Percentiles rank a stretch among this genome's conserved stretches.
phyloP scores from a whole-genome alignment of 2,888 invertebrate genomes.

The Synergus japonicus region DNA sequence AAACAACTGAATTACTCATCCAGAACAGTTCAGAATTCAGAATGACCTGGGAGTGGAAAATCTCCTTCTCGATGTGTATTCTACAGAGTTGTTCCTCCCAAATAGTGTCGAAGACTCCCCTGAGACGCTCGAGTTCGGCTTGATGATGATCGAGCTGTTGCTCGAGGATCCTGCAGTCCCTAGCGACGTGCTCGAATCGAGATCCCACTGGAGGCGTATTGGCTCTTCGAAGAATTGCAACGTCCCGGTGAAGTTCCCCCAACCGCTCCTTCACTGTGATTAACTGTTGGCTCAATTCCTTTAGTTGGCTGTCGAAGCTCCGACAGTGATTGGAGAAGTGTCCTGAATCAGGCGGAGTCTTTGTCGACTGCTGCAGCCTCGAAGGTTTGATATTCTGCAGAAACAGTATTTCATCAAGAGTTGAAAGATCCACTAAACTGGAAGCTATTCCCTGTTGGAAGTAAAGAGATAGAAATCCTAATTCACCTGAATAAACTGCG shows the following conservation, averaged over 20 bases:
- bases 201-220: slow-evolving; percentile 77
- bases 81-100: slow-evolving; percentile 87
- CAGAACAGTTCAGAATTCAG: slow-evolving; percentile 52
- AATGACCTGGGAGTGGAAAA: slow-evolving; percentile 80
- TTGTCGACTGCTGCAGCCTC: slow-evolving; percentile 59
- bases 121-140: slow-evolving; percentile 81
- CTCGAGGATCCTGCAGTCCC: slow-evolving; percentile 81
- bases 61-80: slow-evolving; percentile 85
- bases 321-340: slow-evolving; percentile 83
- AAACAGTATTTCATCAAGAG: slow-evolving; percentile 46
- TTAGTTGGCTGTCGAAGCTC: slow-evolving; percentile 80
- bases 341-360: slow-evolving; percentile 78
- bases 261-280: slow-evolving; percentile 82
- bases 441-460: too few relatives aligned
- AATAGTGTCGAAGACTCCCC: slow-evolving; percentile 81
- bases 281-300: slow-evolving; percentile 82
- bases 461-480: too few relatives aligned
- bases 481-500: slow-evolving; percentile 68
- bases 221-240: slow-evolving; percentile 82
- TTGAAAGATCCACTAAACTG: too few relatives aligned
- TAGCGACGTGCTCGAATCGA: slow-evolving; percentile 79
- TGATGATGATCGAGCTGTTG: slow-evolving; percentile 82
- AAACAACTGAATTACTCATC: too few relatives aligned
- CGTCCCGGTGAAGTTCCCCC: slow-evolving; percentile 84
- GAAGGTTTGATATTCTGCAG: slow-evolving; percentile 61